A percentile compares a stretch with the other conserved stretches of the same genome.
Evolutionary conservation across 2,888 invertebrate genomes (phyloP).

Genomic region (Oasisia sp.): DNA sequence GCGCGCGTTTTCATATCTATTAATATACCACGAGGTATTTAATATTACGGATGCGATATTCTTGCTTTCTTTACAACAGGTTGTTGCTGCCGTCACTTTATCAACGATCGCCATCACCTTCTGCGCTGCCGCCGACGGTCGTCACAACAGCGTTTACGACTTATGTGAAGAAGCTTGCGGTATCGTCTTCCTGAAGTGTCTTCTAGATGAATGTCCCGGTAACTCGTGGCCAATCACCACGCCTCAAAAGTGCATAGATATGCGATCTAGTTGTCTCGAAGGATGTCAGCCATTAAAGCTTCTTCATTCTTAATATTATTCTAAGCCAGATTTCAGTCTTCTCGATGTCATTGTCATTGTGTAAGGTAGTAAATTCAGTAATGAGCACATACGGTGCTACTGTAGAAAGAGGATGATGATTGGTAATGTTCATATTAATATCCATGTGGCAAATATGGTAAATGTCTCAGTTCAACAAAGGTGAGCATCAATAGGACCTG

Average conservation of each 20-base stretch:
- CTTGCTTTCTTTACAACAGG: background rate
- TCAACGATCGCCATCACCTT: background rate
- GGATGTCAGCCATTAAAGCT: conserved; percentile 6
- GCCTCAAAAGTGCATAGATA: background rate
- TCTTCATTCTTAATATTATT: background rate
- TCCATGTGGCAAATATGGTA: too few relatives aligned
- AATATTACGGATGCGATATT: too few relatives aligned
- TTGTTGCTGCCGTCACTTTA: background rate
- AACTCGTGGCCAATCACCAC: background rate
- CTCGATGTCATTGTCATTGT: background rate
- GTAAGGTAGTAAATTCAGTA: too few relatives aligned
- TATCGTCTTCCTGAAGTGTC: background rate
- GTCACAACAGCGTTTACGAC: background rate
- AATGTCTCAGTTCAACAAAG: too few relatives aligned
- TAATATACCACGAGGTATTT: too few relatives aligned
- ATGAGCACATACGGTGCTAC: too few relatives aligned
- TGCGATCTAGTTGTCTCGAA: background rate
- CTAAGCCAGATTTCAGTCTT: background rate
- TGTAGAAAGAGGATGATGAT: too few relatives aligned
- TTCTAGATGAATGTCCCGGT: background rate
- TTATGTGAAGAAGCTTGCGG: conserved; percentile 2
- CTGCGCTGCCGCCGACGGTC: background rate
- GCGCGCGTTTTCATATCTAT: too few relatives aligned
- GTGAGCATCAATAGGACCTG: too few relatives aligned
- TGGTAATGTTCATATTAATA: too few relatives aligned